Evolutionary conservation across 1,140 invertebrate species (phyloP).

Genomic region (Theocolax elegans): DNA sequence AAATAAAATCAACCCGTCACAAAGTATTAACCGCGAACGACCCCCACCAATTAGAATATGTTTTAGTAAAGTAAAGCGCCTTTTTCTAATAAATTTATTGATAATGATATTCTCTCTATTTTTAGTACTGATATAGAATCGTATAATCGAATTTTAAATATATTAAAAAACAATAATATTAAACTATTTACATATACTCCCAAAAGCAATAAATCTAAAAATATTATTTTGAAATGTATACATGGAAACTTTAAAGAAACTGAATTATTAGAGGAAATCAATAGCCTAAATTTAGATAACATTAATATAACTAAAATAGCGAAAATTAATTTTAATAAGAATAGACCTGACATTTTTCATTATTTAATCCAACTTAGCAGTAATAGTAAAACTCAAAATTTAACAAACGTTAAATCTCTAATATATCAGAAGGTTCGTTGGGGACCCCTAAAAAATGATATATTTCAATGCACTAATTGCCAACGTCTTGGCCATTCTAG

Average conservation of each 20-base stretch:
- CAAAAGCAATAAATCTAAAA: background rate
- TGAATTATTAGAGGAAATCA: background rate
- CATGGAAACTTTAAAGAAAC: background rate
- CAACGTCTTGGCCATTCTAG: background rate
- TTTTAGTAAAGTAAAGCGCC: too few species aligned
- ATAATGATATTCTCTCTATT: too few species aligned
- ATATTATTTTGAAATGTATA: background rate
- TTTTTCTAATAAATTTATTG: too few species aligned
- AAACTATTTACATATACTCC: background rate
- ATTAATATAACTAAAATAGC: background rate
- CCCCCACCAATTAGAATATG: too few species aligned
- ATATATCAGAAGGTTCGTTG: background rate
- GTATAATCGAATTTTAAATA: too few species aligned
- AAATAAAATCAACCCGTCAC: too few species aligned
- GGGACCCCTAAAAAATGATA: background rate
- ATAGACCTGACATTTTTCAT: background rate
- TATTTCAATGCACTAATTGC: slow-evolving; percentile 7
- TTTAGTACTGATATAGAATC: too few species aligned
- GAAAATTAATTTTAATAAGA: background rate
- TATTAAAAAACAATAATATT: background rate
- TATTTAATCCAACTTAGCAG: background rate
- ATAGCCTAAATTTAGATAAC: background rate
- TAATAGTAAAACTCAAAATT: background rate
- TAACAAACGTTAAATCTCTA: background rate
- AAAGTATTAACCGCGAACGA: too few species aligned